Base-by-base conservation (phyloP, 2,797 vertebrate genomes). In the Chromis chromis region DNA sequence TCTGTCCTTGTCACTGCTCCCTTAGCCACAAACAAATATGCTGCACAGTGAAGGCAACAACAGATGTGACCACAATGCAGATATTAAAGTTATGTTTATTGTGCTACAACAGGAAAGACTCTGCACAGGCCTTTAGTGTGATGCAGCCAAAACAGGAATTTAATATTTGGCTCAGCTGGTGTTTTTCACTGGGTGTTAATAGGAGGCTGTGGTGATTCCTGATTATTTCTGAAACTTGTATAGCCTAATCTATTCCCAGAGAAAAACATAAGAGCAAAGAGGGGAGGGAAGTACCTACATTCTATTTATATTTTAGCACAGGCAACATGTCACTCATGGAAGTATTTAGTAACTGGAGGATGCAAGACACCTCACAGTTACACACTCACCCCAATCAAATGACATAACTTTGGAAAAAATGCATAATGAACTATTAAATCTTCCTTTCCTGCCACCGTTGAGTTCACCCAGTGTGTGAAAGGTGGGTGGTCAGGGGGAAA, bases 11-110 rank as follows among this genome's bases (percentile, higher is more conserved):
- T 67, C 22, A 22, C 54, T 77, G 21, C 27, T 62, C 11, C 56
- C 5, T 48, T 1, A 60, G 62, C 60, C 63, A 77, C 70, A 88
- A 77, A 83, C 90, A 87, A 84, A 86, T 90, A 54, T 53, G 22
- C 74, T 53, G 21, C 36, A 42, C 61, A 65, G 55, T 55, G 46
- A 65, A 56, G 9, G 27, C 21, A 75, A 69, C 77, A 83, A 50
- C 88, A 89, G 85, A 74, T 90, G 88, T 84, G 49, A 54, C 62
- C 62, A 59, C 67, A 77, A 22, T 75, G 74, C 77, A 13, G 11
- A 31, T 74, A 7, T 9, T 31, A 21, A 77, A 58, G 28, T 54
- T 10, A 6, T 44, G 42, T 71, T 71, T 65, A 42, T 36, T 52
- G 55, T 61, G 17, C 66, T 67, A 40, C 5, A 27, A 58, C 22